phyloP scores from a whole-genome alignment of 1,140 invertebrate species.

The Philotrypesis tridentata region DNA sequence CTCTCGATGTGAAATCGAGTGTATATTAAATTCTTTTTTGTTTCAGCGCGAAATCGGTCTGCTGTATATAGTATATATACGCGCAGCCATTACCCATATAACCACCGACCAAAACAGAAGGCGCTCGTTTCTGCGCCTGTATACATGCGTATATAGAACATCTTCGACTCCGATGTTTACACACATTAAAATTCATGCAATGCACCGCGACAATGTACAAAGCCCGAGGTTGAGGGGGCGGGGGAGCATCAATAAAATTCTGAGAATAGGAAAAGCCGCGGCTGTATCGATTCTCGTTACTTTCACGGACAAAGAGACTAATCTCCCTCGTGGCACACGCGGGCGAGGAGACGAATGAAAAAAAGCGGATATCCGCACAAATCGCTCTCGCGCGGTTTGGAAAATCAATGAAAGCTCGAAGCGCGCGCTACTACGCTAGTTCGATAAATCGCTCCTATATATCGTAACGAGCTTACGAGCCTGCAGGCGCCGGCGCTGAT shows the following conservation, averaged over 20 bases:
- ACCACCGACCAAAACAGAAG: too few relatives aligned
- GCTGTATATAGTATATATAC: too few relatives aligned
- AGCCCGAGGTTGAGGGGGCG: too few relatives aligned
- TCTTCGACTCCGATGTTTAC: too few relatives aligned
- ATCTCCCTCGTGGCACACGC: neutral
- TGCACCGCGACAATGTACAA: neutral
- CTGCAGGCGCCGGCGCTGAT: neutral
- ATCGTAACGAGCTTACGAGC: constrained; percentile 3
- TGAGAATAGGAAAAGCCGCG: neutral
- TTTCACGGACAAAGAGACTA: neutral
- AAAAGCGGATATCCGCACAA: neutral
- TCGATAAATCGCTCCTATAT: constrained; percentile 11
- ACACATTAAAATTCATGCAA: too few relatives aligned
- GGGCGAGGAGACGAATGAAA: neutral
- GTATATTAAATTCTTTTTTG: too few relatives aligned
- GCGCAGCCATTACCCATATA: too few relatives aligned
- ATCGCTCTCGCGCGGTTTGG: neutral
- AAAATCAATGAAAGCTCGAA: neutral
- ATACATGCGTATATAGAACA: too few relatives aligned
- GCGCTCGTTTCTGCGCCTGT: too few relatives aligned
- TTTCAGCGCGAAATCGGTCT: too few relatives aligned
- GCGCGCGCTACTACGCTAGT: neutral
- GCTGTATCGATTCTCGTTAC: neutral
- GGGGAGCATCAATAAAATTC: neutral
- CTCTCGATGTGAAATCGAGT: too few relatives aligned